A percentile compares a stretch with the other conserved stretches of the same genome.
Evolutionary conservation across 1,140 invertebrate genomes (phyloP).

Genomic region (Penaeus japonicus): DNA sequence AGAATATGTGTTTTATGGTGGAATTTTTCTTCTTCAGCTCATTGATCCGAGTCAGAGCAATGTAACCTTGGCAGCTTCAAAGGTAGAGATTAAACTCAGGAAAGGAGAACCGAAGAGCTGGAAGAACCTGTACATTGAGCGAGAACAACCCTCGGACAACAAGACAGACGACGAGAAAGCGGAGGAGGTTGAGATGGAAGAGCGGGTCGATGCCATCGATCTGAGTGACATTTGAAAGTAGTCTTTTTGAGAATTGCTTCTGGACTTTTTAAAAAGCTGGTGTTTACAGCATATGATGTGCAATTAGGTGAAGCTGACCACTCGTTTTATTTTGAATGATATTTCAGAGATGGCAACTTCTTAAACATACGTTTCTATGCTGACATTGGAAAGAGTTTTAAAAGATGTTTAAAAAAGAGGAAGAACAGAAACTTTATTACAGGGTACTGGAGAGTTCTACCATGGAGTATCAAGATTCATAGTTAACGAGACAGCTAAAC

Average conservation of each 20-base stretch:
- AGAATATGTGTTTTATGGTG: neutral
- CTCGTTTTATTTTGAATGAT: too few species aligned
- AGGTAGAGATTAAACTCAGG: constrained; percentile 92
- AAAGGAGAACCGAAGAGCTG: constrained; percentile 87
- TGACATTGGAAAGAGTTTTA: too few species aligned
- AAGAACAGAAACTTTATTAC: too few species aligned
- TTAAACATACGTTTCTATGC: too few species aligned
- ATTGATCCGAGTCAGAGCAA: constrained; percentile 70
- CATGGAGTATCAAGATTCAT: too few species aligned
- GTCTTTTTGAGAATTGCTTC: neutral
- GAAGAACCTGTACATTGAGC: constrained; percentile 77
- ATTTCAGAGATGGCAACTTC: too few species aligned
- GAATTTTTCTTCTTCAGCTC: constrained; percentile 59
- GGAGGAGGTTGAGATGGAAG: constrained; percentile 61
- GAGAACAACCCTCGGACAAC: constrained; percentile 57
- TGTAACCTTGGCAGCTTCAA: constrained; percentile 86
- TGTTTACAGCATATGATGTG: neutral
- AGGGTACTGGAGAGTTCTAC: too few species aligned
- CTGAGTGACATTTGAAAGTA: constrained; percentile 63
- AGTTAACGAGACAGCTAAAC: too few species aligned
- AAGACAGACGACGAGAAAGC: constrained; percentile 61
- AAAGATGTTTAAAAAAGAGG: too few species aligned
- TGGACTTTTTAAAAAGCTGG: neutral
- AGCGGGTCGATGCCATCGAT: constrained; percentile 67
- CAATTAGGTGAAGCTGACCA: neutral